Percentiles rank a stretch among this genome's conserved stretches.
Conservation (phyloP, 2,113 vertebrate genomes). For the Malaclemys terrapin region DNA sequence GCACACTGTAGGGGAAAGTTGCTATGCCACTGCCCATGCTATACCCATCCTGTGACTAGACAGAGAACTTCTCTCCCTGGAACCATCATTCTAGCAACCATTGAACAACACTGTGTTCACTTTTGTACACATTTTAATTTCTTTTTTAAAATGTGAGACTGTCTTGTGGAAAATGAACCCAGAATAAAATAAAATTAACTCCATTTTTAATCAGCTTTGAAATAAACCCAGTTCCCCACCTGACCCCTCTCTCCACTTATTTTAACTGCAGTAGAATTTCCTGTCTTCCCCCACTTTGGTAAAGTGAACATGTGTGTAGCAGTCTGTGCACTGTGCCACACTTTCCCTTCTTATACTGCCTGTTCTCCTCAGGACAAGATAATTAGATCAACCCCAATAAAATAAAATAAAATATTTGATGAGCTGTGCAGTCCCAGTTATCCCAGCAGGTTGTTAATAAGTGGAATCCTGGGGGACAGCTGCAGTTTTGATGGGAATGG, state of each 20-base stretch:
- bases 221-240: not conserved
- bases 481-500: constrained; percentile 38
- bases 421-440: constrained; percentile 72
- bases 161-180: not conserved
- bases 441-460: constrained; percentile 71
- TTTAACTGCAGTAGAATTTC: not conserved
- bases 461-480: constrained; percentile 60
- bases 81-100: not conserved
- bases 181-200: not conserved
- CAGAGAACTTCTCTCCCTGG: not conserved
- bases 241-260: not conserved
- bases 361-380: constrained; percentile 63
- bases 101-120: not conserved
- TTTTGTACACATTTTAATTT: not conserved
- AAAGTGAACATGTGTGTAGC: constrained; percentile 49
- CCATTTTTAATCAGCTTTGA: not conserved
- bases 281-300: not conserved
- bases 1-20: not conserved
- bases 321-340: constrained; percentile 40
- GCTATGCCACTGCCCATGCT: not conserved
- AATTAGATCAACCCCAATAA: constrained; percentile 71
- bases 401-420: constrained; percentile 76
- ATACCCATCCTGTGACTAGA: not conserved
- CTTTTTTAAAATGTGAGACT: not conserved
- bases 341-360: constrained; percentile 31